phyloP scores from a whole-genome alignment of 1,140 invertebrate species.

The Orius insidiosus region DNA sequence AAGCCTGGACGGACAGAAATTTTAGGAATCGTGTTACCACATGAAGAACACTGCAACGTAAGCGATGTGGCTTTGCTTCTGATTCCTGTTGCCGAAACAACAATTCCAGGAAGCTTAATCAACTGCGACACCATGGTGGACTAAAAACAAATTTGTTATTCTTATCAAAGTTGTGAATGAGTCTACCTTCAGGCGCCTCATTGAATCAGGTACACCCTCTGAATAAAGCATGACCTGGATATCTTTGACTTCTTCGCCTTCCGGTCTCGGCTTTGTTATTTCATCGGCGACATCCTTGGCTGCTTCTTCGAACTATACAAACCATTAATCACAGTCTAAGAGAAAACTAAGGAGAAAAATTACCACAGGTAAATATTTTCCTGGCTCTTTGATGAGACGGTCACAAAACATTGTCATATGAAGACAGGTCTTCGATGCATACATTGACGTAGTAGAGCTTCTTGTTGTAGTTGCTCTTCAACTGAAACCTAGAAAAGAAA shows the following conservation, averaged over 20 bases:
- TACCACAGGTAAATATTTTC: neutral
- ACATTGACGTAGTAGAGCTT: constrained; percentile 82
- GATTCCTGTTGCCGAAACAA: constrained; percentile 85
- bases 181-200: constrained; percentile 77
- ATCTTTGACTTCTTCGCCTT: constrained; percentile 76
- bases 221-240: constrained; percentile 86
- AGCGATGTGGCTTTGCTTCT: constrained; percentile 90
- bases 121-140: constrained; percentile 83
- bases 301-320: constrained; percentile 74
- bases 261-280: constrained; percentile 75
- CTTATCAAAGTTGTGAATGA: neutral
- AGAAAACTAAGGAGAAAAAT: neutral
- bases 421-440: constrained; percentile 78
- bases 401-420: neutral
- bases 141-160: constrained; percentile 35
- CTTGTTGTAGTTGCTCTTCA: constrained; percentile 88
- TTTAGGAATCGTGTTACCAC: constrained; percentile 76
- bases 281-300: constrained; percentile 96
- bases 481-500: constrained; percentile 34
- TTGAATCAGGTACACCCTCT: constrained; percentile 58
- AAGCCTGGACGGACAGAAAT: constrained; percentile 84
- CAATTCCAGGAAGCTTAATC: constrained; percentile 90
- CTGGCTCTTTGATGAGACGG: neutral
- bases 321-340: neutral
- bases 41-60: constrained; percentile 89